Base-by-base conservation (phyloP, 2,113 vertebrate species). In the Ibidorhyncha struthersii region DNA sequence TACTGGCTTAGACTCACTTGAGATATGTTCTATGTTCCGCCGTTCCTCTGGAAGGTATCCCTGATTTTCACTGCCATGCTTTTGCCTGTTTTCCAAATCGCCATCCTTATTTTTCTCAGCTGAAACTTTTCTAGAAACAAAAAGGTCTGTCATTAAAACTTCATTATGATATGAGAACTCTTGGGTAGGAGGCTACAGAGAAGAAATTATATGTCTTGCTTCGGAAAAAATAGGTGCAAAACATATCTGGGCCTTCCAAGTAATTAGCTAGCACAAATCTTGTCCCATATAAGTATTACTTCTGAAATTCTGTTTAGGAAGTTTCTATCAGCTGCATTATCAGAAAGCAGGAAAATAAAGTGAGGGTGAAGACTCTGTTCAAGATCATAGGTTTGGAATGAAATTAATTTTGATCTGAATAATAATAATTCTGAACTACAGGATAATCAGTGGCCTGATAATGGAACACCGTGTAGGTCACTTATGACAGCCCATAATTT, bases 101-200 rank as follows among this genome's bases (percentile, higher is more conserved):
- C 63, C 86, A 32, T 87, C 76, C n/a, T 65, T 83, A 11, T 84
- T 88, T 62, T 97, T 97, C 90, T 73, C 18, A 41, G 41, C 7
- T 45, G 96, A 94, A 93, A 96, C 80, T 86, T 97, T 98, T 81
- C 98, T 98, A 66, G 62, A 95, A 97, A 96, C 7, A 94, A 76
- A 91, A 95, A 59, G 5, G 5, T 34, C 34, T 65, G 26, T 17
- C 5, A 38, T 89, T 80, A 79, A 41, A 79, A 94, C 27, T 59
- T 82, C 43, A 49, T 65, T 30, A n/a, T 45, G 32, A 19, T 20
- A 65, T 18, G 5, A 66, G 19, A 72, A 66, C 4, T 77, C 27
- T 9, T n/a, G 18, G 21, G 8, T 10, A 81, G 40, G 30, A 89
- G 30, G 15, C 19, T 36, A 56, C 47, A 66, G 41, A 72, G 50